Evolutionary conservation across 2,113 vertebrate species (phyloP).

Genomic region (Ramphastos sulfuratus): DNA sequence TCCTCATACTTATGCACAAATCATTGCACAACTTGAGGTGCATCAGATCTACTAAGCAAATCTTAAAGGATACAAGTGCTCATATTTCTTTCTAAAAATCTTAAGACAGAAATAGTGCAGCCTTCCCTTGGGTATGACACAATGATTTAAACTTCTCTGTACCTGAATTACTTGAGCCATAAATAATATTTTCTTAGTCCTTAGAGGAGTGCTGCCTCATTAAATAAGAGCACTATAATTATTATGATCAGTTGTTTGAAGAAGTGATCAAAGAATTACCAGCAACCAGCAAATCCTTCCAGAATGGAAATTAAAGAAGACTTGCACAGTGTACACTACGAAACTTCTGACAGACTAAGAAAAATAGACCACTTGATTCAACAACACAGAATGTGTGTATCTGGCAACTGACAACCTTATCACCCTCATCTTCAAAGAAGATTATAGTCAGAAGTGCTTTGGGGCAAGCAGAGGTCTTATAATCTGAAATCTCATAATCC

Average conservation of each 20-base stretch:
- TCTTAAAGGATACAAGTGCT: not conserved
- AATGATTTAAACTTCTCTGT: conserved; percentile 36
- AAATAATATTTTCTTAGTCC: conserved; percentile 45
- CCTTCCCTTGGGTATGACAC: not conserved
- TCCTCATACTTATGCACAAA: not conserved
- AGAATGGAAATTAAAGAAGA: not conserved
- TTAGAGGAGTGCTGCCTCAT: conserved; percentile 14
- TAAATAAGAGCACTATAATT: conserved; percentile 27
- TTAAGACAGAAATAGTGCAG: conserved; percentile 10
- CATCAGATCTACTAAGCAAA: not conserved
- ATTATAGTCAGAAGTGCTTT: not conserved
- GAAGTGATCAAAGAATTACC: conserved; percentile 37
- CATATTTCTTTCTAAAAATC: not conserved
- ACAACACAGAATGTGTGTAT: not conserved
- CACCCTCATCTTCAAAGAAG: not conserved
- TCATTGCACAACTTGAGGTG: not conserved
- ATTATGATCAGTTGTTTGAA: conserved; percentile 25
- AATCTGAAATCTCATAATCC: not conserved
- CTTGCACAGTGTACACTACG: not conserved
- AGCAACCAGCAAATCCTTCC: conserved; percentile 23
- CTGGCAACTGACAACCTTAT: not conserved
- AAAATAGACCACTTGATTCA: not conserved
- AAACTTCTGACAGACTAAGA: not conserved
- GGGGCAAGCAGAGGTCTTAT: not conserved
- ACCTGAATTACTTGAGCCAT: conserved; percentile 39